Evolutionary conservation across 2,113 vertebrate species (phyloP).

Genomic region (Mirounga angustirostris): DNA sequence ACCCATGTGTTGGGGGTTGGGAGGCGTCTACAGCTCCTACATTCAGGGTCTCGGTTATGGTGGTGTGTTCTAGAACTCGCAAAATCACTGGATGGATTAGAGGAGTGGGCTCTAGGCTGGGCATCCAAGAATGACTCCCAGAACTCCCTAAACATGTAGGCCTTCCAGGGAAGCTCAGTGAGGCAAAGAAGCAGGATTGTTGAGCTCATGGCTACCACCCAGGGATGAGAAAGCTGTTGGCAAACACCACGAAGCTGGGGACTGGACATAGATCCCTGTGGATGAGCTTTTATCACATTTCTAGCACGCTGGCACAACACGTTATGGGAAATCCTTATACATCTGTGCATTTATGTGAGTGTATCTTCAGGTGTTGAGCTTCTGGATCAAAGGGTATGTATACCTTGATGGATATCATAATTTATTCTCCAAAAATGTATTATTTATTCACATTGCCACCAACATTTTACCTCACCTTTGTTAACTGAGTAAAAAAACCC

Average conservation of each 20-base stretch:
- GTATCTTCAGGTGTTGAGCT: not conserved
- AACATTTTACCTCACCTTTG: not conserved
- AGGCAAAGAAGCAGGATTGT: not conserved
- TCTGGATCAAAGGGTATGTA: not conserved
- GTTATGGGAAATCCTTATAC: not conserved
- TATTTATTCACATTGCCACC: not conserved
- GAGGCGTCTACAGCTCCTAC: not conserved
- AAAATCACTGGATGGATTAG: not conserved
- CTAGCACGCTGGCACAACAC: not conserved
- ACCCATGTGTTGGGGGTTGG: accelerated
- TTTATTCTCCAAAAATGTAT: not conserved
- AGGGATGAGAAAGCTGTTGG: not conserved
- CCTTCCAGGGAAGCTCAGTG: not conserved
- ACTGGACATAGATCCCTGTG: not conserved
- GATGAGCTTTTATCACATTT: not conserved
- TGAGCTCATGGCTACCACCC: not conserved
- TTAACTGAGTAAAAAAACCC: not conserved
- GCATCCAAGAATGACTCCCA: not conserved
- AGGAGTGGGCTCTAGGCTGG: not conserved
- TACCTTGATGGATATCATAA: not conserved
- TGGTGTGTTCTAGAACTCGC: not conserved
- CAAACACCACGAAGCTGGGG: not conserved
- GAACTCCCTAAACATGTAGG: accelerated
- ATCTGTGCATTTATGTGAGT: not conserved
- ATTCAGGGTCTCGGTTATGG: not conserved